A percentile compares a stretch with the other conserved stretches of the same genome.
Conservation (phyloP, 2,797 vertebrate genomes). For the Channallabes apus region DNA sequence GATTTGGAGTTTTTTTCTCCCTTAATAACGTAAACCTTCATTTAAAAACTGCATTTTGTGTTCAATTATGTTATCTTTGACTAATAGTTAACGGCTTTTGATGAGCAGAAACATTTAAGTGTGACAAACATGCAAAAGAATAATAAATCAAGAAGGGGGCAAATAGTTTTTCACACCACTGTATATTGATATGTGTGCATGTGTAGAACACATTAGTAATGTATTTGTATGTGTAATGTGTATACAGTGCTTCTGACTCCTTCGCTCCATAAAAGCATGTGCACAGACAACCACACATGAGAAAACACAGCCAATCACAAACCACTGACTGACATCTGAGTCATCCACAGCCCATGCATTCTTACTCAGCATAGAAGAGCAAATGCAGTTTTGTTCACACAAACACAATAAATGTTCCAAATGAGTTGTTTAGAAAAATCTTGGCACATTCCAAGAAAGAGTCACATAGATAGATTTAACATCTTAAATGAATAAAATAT, state of each 20-base stretch:
- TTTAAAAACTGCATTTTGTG: too few relatives aligned
- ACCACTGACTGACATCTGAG: constrained; percentile 24
- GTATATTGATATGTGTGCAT: background rate
- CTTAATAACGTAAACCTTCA: too few relatives aligned
- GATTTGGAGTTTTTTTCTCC: too few relatives aligned
- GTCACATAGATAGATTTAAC: background rate
- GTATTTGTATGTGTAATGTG: background rate
- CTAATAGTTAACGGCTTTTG: too few relatives aligned
- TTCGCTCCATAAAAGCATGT: background rate
- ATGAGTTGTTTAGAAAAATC: background rate
- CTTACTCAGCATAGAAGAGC: constrained; percentile 2
- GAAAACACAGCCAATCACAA: constrained; percentile 25
- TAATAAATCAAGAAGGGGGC: too few relatives aligned
- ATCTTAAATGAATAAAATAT: background rate
- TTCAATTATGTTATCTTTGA: too few relatives aligned
- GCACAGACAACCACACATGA: background rate
- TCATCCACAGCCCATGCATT: constrained; percentile 10
- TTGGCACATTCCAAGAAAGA: background rate
- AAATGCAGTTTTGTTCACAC: constrained; percentile 5
- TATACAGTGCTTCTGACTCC: background rate
- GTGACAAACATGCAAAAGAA: too few relatives aligned
- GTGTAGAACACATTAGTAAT: background rate
- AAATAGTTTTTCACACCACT: too few relatives aligned
- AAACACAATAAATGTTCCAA: constrained; percentile 13
- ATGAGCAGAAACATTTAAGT: too few relatives aligned